Percentiles rank a stretch among this genome's conserved stretches.
Conservation (phyloP, 2,113 vertebrate genomes). For the Butastur rufipennis region DNA sequence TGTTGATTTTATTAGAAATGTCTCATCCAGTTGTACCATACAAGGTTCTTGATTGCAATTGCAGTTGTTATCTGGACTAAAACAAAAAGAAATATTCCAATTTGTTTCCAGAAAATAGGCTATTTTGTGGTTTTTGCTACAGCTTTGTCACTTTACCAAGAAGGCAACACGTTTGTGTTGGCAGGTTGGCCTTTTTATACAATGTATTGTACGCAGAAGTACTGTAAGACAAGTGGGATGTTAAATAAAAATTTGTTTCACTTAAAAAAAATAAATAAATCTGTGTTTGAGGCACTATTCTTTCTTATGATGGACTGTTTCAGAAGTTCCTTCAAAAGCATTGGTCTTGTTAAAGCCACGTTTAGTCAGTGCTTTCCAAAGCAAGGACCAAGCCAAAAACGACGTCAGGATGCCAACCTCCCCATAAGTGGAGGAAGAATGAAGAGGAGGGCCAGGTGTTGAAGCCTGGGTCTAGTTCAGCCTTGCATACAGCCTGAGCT, state of each 20-base stretch:
- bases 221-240: neutral
- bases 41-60: neutral
- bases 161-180: neutral
- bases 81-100: neutral
- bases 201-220: neutral
- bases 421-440: neutral
- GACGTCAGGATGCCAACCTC: neutral
- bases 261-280: neutral
- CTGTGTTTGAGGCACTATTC: neutral
- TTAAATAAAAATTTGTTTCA: constrained; percentile 29
- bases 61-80: neutral
- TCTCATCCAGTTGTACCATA: neutral
- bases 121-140: neutral
- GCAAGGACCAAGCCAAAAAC: neutral
- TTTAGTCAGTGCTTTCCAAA: neutral
- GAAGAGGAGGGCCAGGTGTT: neutral
- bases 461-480: neutral
- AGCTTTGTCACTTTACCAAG: constrained; percentile 38
- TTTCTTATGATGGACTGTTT: neutral
- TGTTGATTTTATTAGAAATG: neutral
- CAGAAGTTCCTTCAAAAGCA: neutral
- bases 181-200: constrained; percentile 20
- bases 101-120: neutral
- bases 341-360: neutral
- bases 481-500: no score